A percentile compares a stretch with the other conserved stretches of the same genome.
Conservation (phyloP, 2,797 vertebrate genomes). For the Salmo trutta region DNA sequence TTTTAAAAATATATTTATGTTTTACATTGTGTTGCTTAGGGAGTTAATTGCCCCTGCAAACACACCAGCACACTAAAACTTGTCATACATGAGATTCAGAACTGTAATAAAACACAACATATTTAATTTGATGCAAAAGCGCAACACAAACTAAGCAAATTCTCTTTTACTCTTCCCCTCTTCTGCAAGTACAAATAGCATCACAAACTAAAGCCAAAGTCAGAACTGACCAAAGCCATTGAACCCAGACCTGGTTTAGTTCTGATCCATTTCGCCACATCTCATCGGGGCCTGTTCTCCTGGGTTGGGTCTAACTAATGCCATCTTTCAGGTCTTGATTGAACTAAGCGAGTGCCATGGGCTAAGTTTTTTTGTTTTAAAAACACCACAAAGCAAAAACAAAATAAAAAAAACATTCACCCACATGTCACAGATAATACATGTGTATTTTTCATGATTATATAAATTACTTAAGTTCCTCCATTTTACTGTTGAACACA, state of each 20-base stretch:
- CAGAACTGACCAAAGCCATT: not conserved
- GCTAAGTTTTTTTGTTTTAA: not conserved
- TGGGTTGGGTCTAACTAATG: not conserved
- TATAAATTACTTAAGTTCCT: conserved; percentile 14
- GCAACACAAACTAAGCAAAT: conserved; percentile 34
- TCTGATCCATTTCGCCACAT: not conserved
- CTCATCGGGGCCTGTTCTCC: not conserved
- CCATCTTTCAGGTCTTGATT: not conserved
- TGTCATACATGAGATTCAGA: not conserved
- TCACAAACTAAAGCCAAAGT: conserved; percentile 13
- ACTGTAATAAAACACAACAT: conserved; percentile 24
- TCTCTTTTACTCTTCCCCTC: not conserved
- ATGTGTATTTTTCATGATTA: conserved; percentile 18
- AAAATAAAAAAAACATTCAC: conserved; percentile 5
- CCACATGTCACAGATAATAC: conserved; percentile 10
- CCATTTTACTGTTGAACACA: conserved; percentile 12
- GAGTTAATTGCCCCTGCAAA: not conserved
- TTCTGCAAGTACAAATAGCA: conserved; percentile 19
- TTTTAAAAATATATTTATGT: not conserved
- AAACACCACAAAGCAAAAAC: conserved; percentile 5
- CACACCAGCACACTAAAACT: not conserved
- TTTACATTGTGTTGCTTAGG: not conserved
- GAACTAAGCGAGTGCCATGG: not conserved
- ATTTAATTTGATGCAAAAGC: conserved; percentile 48
- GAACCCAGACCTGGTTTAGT: not conserved